These are phyloP conservation scores for Chaetophractus vellerosus DNA, from an alignment of 2,797 vertebrate genomes.

Conservation along the genomic window DNA sequence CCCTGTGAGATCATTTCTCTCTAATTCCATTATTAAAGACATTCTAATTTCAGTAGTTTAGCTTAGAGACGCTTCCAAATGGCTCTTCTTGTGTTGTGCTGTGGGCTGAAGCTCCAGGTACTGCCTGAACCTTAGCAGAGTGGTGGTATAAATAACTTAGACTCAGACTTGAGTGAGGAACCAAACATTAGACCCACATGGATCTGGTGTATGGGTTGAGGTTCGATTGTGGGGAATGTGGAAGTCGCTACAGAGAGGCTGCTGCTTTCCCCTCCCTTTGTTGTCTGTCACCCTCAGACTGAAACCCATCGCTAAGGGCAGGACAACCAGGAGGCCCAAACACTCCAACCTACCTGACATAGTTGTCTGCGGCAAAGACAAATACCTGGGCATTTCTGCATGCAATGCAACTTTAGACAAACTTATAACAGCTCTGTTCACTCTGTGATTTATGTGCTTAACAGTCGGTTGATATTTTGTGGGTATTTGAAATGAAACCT, in stretches of 20 bases:
- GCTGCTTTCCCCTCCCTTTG: conserved; percentile 20
- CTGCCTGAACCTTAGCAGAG: not conserved
- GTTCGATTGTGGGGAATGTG: not conserved
- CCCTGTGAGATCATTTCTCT: not conserved
- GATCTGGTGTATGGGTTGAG: not conserved
- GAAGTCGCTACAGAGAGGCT: not conserved
- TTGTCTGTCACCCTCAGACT: not conserved
- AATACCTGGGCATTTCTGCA: not conserved
- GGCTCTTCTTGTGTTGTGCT: not conserved
- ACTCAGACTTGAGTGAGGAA: not conserved
- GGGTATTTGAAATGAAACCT: not conserved
- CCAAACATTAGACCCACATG: not conserved
- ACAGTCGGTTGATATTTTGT: not conserved
- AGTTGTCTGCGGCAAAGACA: not conserved
- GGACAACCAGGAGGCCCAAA: not conserved
- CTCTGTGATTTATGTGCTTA: not conserved
- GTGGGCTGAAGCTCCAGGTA: not conserved
- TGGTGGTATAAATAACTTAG: not conserved
- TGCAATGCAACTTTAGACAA: not conserved
- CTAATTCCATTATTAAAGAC: not conserved
- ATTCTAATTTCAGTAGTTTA: not conserved
- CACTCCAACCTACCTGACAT: rapidly evolving
- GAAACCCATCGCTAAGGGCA: not conserved
- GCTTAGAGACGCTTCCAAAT: not conserved
- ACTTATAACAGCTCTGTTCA: not conserved